Conservation (phyloP, 2,113 vertebrate species). For the Centropus unirufus region DNA sequence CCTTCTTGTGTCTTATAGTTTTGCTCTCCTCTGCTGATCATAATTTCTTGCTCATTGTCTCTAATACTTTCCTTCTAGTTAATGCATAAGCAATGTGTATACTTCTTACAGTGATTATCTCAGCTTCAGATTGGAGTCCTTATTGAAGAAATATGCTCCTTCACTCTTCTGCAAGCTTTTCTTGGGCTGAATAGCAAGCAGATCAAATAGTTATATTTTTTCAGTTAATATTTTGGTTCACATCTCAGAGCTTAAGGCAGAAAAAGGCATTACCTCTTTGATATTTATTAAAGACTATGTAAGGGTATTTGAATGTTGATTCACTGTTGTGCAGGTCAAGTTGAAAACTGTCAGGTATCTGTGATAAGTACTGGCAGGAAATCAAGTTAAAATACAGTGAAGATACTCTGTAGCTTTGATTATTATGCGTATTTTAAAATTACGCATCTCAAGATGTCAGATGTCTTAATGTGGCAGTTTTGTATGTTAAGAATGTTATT, state of each 20-base stretch:
- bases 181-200: background rate
- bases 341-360: background rate
- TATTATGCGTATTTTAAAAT: constrained; percentile 4
- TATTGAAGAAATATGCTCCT: background rate
- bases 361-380: background rate
- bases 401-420: background rate
- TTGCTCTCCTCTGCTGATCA: background rate
- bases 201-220: background rate
- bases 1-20: background rate
- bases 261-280: background rate
- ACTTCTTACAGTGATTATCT: background rate
- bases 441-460: background rate
- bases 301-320: background rate
- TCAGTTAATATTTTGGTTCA: background rate
- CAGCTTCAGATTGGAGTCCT: background rate
- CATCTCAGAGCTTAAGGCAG: background rate
- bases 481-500: background rate
- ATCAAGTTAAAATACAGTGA: background rate
- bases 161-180: background rate
- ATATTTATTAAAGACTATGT: background rate
- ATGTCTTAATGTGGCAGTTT: background rate
- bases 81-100: background rate
- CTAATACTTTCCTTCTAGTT: background rate
- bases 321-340: background rate
- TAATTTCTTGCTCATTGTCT: background rate